Base-by-base conservation (phyloP, 2,113 vertebrate species). In the Pachypanchax playfairii region DNA sequence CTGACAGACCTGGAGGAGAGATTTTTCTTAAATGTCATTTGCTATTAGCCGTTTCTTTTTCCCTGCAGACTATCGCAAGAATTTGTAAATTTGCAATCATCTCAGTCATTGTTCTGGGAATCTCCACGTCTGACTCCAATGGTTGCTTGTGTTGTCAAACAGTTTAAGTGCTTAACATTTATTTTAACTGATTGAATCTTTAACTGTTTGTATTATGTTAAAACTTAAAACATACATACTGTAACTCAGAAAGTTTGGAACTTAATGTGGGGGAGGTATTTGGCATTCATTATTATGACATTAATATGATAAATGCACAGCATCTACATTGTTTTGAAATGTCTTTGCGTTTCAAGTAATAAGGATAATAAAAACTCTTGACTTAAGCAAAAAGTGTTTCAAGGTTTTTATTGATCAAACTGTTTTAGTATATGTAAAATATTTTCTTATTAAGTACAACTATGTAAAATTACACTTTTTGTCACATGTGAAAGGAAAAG, bases 171-270 rank as follows among this genome's bases (percentile, higher is more conserved):
- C 94, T 95, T 92, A 90, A 93, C 73, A 63, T 89, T 94, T 94
- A 91, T 94, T 96, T 95, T 94, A 94, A 95, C 92, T 89, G 91
- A 94, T 94, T 91, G 89, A 90, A 93, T 79, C 92, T 95, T 94
- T 94, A 95, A 84, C 93, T 92, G 91, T 93, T 94, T 88, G 86
- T 94, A 93, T 93, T 93, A 67, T 88, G 77, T 94, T 87, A 53
- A 89, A 80, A 87, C 73, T 77, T 63, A 80, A 82, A 90, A 61
- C 74, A 80, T 79, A 74, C 73, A 75, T 81, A 85, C 67, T 84
- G 71, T 85, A 89, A 85, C 71, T 79, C 70, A 59, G 64, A 77
- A 87, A 70, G 73, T 26, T 26, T 15, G 58, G 61, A 41, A 58
- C n/a, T n/a, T 59, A 84, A 79, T 71, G 72, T 48, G 31, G 62